Percentiles rank a stretch among this genome's conserved stretches.
Evolutionary conservation across 2,113 vertebrate genomes (phyloP).

Genomic region (Rhipidura dahli): DNA sequence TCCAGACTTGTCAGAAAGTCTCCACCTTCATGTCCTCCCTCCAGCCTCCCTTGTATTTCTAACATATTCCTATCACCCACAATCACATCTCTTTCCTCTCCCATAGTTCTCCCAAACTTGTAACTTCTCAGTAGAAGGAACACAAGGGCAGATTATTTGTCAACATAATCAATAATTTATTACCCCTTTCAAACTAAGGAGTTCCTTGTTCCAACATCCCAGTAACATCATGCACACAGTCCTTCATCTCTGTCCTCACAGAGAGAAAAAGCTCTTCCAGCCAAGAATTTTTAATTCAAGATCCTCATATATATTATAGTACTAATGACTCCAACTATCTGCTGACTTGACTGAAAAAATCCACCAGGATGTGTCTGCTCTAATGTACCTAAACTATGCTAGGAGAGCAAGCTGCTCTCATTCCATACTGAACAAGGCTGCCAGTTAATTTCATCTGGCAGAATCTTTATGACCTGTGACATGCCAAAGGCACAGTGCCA

Average conservation of each 20-base stretch:
- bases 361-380: slow-evolving; percentile 12
- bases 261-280: slow-evolving; percentile 9
- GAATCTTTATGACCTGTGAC: slow-evolving; percentile 36
- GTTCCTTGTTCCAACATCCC: slow-evolving; percentile 29
- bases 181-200: slow-evolving; percentile 9
- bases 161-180: neutral
- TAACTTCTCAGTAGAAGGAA: neutral
- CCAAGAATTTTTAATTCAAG: slow-evolving; percentile 42
- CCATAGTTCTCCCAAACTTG: neutral
- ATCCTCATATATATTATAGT: slow-evolving; percentile 1
- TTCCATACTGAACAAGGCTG: neutral
- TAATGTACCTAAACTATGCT: slow-evolving; percentile 26
- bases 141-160: slow-evolving; percentile 11
- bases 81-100: neutral
- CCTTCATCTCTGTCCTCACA: slow-evolving; percentile 20
- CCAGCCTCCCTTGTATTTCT: neutral
- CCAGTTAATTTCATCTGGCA: slow-evolving; percentile 50
- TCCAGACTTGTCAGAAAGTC: neutral
- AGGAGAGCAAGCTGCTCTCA: slow-evolving; percentile 8
- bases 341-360: slow-evolving; percentile 63
- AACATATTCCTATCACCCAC: neutral
- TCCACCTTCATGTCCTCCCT: neutral
- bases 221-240: slow-evolving; percentile 3
- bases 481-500: slow-evolving; percentile 54
- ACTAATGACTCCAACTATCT: slow-evolving; percentile 44